Conservation (phyloP, 2,113 vertebrate species). For the Protobothrops flavoviridis region DNA sequence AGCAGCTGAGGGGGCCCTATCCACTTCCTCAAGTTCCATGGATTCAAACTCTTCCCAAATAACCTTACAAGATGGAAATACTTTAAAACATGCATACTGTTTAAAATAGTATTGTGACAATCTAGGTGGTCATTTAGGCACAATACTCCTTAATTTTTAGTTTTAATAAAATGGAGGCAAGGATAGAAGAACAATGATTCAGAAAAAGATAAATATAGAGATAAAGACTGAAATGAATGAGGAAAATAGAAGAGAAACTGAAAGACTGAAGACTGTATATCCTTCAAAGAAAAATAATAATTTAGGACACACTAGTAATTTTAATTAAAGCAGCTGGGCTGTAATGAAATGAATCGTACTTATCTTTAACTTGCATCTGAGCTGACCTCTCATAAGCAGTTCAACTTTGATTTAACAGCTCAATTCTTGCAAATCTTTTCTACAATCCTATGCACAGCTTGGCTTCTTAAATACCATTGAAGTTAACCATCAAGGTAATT, state of each 20-base stretch:
- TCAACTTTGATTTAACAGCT: conserved; percentile 19
- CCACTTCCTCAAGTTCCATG: not conserved
- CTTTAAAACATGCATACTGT: not conserved
- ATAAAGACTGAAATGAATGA: not conserved
- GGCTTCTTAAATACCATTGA: not conserved
- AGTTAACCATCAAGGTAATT: not conserved
- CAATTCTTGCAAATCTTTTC: not conserved
- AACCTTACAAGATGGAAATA: not conserved
- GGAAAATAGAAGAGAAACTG: not conserved
- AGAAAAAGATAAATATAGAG: not conserved
- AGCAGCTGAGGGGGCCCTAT: not conserved
- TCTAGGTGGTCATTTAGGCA: not conserved
- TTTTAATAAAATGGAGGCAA: not conserved
- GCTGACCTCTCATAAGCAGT: not conserved
- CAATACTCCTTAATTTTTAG: not conserved
- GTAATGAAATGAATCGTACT: conserved; percentile 7
- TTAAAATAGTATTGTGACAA: not conserved
- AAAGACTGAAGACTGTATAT: not conserved
- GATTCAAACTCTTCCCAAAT: not conserved
- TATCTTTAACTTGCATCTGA: conserved; percentile 10
- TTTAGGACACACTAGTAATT: not conserved
- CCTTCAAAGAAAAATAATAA: not conserved
- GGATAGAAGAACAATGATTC: not conserved
- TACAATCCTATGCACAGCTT: not conserved
- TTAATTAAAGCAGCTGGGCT: not conserved